These are phyloP conservation scores for Zalophus californianus DNA, from an alignment of 2,797 vertebrate genomes.

Conservation along the genomic window DNA sequence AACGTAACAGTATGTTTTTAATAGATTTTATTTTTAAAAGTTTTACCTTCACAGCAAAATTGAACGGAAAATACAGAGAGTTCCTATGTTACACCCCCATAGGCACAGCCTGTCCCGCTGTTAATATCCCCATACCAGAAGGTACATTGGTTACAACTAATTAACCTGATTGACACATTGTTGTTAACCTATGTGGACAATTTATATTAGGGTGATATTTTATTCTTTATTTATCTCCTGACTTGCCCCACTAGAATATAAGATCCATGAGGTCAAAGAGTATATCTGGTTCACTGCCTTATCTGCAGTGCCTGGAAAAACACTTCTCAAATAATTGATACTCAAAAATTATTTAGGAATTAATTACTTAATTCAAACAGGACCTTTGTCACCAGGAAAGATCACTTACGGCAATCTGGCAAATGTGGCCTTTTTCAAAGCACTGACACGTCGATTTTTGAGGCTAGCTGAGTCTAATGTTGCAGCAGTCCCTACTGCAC, in stretches of 20 bases:
- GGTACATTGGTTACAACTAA: background rate
- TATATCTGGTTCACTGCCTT: background rate
- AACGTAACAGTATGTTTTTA: background rate
- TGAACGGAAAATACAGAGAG: background rate
- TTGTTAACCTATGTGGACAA: background rate
- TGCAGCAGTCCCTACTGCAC: background rate
- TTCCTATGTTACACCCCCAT: background rate
- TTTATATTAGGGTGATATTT: background rate
- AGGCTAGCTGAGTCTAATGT: background rate
- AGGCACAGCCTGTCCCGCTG: background rate
- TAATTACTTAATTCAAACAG: background rate
- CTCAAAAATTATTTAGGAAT: background rate
- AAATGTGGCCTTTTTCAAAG: background rate
- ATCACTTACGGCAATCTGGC: background rate
- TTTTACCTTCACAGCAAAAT: background rate
- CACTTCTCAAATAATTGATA: background rate
- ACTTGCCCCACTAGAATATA: background rate
- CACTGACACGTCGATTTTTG: background rate
- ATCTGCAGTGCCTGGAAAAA: constrained; percentile 41
- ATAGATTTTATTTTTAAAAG: background rate
- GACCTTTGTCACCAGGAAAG: background rate
- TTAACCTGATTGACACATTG: background rate
- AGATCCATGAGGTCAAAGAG: background rate
- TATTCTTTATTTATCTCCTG: background rate
- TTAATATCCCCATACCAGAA: background rate